Evolutionary conservation across 2,888 invertebrate species (phyloP).

Genomic region (Limulus polyphemus): DNA sequence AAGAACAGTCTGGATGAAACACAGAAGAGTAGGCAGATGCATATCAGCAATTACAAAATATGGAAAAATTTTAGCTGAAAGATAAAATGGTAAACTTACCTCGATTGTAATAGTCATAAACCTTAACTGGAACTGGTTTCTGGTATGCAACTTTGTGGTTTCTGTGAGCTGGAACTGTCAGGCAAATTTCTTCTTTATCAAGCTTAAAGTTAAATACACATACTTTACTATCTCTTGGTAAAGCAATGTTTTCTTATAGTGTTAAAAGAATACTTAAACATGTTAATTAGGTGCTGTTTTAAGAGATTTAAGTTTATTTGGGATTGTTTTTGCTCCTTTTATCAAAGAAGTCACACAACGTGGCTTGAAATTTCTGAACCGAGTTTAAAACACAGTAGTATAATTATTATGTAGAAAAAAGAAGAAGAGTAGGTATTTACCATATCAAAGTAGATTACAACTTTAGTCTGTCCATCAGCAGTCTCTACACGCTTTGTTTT

Average conservation of each 20-base stretch:
- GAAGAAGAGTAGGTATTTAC: constrained; percentile 36
- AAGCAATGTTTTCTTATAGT: neutral
- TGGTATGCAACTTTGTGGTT: constrained; percentile 27
- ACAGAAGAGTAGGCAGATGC: neutral
- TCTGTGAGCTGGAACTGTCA: constrained; percentile 27
- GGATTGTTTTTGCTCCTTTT: too few relatives aligned
- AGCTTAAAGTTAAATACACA: constrained; percentile 9
- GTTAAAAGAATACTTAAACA: neutral
- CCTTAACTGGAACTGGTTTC: constrained; percentile 27
- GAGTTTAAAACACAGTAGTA: too few relatives aligned
- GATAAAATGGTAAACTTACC: constrained; percentile 8
- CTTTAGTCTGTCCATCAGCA: constrained; percentile 50
- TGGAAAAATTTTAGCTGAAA: neutral
- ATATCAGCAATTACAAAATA: neutral
- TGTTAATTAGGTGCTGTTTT: too few relatives aligned
- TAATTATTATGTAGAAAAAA: too few relatives aligned
- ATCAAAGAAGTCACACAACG: too few relatives aligned
- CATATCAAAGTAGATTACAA: constrained; percentile 60
- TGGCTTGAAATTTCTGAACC: too few relatives aligned
- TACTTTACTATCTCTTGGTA: neutral
- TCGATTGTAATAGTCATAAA: constrained; percentile 29
- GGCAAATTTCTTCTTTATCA: constrained; percentile 26
- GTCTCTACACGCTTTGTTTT: constrained; percentile 51
- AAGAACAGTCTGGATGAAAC: neutral
- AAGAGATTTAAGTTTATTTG: too few relatives aligned